Conservation (phyloP, 2,888 invertebrate genomes). For the Microctonus hyperodae region DNA sequence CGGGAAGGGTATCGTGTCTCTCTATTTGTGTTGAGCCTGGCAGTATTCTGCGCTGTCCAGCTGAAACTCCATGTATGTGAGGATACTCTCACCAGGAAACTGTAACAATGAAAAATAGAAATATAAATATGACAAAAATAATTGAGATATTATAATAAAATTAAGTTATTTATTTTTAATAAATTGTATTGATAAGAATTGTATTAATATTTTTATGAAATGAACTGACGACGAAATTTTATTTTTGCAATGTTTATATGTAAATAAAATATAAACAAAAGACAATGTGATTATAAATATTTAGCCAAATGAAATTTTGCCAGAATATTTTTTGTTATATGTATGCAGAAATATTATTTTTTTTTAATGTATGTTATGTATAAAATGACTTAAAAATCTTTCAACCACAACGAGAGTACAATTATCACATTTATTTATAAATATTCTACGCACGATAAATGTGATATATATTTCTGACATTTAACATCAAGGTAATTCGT, state of each 20-base stretch:
- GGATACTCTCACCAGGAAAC: conserved; percentile 88
- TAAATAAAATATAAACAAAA: not conserved
- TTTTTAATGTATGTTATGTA: not conserved
- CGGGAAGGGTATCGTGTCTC: conserved; percentile 51
- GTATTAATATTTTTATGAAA: not conserved
- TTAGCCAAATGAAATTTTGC: not conserved
- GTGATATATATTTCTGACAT: not conserved
- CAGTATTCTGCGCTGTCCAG: conserved; percentile 98
- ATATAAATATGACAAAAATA: not conserved
- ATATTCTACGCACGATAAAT: not conserved
- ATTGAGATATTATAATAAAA: no score
- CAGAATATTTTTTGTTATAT: no score
- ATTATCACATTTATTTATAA: conserved; percentile 1
- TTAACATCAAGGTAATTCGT: not conserved
- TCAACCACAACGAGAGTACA: not conserved
- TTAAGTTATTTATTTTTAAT: not conserved
- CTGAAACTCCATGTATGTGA: conserved; percentile 97
- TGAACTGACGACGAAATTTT: not conserved
- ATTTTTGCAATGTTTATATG: not conserved
- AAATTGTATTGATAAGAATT: not conserved
- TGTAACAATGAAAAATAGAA: conserved; percentile 65
- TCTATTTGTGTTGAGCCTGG: conserved; percentile 98
- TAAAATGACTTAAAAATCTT: not conserved
- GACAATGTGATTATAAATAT: not conserved
- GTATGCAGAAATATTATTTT: no score